phyloP scores from a whole-genome alignment of 1,140 invertebrate species.

The Lepidurus couesii region DNA sequence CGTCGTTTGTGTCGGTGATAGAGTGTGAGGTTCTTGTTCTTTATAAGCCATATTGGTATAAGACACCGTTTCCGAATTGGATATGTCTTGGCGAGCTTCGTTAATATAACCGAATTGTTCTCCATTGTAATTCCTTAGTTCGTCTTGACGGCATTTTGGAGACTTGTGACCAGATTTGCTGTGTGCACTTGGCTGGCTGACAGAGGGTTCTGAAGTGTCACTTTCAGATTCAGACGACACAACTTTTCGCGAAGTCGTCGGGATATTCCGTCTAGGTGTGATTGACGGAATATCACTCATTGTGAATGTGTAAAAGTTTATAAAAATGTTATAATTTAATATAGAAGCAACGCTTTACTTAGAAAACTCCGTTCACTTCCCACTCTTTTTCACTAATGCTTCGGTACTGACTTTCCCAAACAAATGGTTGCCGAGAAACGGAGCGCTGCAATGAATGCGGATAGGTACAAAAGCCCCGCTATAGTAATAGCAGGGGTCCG shows the following conservation, averaged over 20 bases:
- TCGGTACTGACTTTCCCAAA: neutral
- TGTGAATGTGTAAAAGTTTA: too few relatives aligned
- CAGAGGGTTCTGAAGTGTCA: neutral
- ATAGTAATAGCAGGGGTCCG: too few relatives aligned
- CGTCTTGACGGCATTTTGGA: neutral
- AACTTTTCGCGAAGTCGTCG: neutral
- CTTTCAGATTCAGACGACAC: neutral
- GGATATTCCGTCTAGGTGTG: neutral
- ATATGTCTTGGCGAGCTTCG: neutral
- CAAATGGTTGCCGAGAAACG: conserved; percentile 13
- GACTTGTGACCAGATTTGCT: neutral
- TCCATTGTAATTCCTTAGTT: neutral
- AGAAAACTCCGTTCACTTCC: too few relatives aligned
- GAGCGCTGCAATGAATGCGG: neutral
- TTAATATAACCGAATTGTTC: neutral
- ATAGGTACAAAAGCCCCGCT: too few relatives aligned
- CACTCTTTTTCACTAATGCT: too few relatives aligned
- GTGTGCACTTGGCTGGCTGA: neutral
- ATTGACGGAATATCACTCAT: neutral
- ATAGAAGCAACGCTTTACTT: too few relatives aligned
- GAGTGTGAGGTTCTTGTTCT: neutral
- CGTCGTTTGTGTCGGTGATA: neutral
- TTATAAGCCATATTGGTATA: neutral
- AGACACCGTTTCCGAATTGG: neutral
- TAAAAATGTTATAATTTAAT: too few relatives aligned